These are phyloP conservation scores for Scytalopus superciliaris DNA, from an alignment of 2,113 vertebrate species.

Conservation along the genomic window DNA sequence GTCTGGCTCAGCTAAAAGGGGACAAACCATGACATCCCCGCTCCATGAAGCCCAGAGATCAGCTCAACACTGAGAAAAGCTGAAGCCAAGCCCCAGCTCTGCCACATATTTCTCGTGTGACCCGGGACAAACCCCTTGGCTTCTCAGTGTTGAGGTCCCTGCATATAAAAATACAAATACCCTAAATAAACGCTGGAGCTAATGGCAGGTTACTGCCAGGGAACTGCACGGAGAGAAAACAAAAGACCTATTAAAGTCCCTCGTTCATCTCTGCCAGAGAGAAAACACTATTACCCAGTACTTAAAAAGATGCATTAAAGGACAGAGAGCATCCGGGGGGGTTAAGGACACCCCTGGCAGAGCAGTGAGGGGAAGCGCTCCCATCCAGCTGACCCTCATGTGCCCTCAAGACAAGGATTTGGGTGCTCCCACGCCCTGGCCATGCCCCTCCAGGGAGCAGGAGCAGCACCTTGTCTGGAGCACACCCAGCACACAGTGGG, in stretches of 20 bases:
- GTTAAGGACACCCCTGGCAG: background rate
- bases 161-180: background rate
- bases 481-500: rapidly evolving
- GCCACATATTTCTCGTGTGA: background rate
- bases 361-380: background rate
- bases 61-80: background rate
- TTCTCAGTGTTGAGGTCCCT: background rate
- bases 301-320: background rate
- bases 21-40: background rate
- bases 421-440: rapidly evolving
- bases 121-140: background rate
- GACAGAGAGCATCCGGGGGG: background rate
- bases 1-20: background rate
- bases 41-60: background rate
- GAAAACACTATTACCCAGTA: background rate
- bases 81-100: rapidly evolving
- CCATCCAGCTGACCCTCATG: rapidly evolving
- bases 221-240: background rate
- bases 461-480: background rate
- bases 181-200: background rate
- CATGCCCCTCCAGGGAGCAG: background rate
- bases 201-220: background rate
- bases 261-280: background rate
- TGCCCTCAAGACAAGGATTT: background rate
- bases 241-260: constrained; percentile 22